phyloP scores from a whole-genome alignment of 2,113 vertebrate species.

The Equus przewalskii region DNA sequence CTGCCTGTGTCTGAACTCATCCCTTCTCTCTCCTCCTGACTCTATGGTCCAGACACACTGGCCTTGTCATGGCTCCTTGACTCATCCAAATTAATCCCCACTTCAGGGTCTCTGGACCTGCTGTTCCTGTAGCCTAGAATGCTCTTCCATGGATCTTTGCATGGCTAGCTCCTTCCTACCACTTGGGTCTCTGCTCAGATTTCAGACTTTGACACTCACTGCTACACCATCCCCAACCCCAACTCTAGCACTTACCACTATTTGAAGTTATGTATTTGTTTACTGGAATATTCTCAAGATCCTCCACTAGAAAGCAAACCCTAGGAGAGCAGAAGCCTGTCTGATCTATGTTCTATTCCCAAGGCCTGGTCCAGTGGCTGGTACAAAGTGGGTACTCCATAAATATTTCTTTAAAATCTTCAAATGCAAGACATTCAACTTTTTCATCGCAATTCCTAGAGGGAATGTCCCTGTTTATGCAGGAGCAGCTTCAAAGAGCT shows the following conservation, averaged over 20 bases:
- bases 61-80: background rate
- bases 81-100: too few relatives aligned
- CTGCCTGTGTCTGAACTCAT: background rate
- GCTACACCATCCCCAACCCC: background rate
- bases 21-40: accelerated
- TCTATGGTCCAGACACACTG: too few relatives aligned
- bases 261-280: background rate
- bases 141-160: background rate
- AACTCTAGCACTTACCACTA: background rate
- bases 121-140: background rate
- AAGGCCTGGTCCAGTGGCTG: background rate
- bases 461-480: background rate
- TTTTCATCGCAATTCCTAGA: background rate
- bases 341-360: background rate
- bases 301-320: background rate
- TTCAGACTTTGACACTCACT: background rate
- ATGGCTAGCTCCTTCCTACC: background rate
- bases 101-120: background rate
- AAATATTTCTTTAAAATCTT: background rate
- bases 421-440: background rate
- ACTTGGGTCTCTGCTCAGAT: background rate
- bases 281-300: background rate
- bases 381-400: background rate
- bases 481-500: background rate
- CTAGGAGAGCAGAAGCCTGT: background rate